Conservation (phyloP, 2,797 vertebrate species). For the Eleutherodactylus coqui region DNA sequence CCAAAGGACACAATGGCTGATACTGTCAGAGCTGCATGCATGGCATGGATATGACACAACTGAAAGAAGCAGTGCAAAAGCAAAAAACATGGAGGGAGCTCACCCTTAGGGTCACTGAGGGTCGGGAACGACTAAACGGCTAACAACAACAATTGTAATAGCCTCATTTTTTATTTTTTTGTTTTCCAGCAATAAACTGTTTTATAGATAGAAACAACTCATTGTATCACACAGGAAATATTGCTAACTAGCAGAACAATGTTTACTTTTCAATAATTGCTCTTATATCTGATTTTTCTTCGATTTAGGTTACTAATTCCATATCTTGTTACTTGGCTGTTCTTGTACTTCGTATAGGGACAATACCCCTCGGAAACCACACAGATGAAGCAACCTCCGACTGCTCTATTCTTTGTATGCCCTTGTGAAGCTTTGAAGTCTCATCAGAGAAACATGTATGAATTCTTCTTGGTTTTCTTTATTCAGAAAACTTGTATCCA, state of each 20-base stretch:
- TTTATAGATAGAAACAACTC: background rate
- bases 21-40: too few relatives aligned
- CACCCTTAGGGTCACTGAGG: too few relatives aligned
- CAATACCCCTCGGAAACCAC: conserved; percentile 3
- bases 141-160: too few relatives aligned
- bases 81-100: too few relatives aligned
- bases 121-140: too few relatives aligned
- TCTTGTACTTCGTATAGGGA: background rate
- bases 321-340: conserved; percentile 1
- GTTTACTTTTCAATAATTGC: background rate
- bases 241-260: too few relatives aligned
- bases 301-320: background rate
- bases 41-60: too few relatives aligned
- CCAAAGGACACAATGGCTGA: too few relatives aligned
- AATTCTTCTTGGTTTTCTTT: conserved; percentile 44
- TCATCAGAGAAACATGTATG: conserved; percentile 18
- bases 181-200: background rate
- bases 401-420: background rate
- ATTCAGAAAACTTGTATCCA: conserved; percentile 48
- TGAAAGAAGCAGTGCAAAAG: too few relatives aligned
- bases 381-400: background rate
- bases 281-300: background rate
- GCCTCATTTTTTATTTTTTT: background rate
- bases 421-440: conserved; percentile 31
- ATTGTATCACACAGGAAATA: background rate